Evolutionary conservation across 2,888 invertebrate genomes (phyloP).

Genomic region (Hedya salicella): DNA sequence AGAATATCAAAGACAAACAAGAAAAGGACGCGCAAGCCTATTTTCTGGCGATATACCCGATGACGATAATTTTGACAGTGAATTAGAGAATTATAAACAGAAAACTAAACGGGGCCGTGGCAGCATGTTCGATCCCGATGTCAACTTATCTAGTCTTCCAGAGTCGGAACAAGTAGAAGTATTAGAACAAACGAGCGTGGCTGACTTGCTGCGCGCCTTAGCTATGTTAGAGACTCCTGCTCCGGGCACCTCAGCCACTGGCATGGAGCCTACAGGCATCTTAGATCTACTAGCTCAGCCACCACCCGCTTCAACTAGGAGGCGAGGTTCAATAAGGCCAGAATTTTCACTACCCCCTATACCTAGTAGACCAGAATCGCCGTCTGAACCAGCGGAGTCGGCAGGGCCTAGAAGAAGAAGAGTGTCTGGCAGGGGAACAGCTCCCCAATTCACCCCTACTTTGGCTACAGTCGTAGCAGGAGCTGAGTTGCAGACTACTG

Average conservation of each 20-base stretch:
- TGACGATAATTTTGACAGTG: conserved; percentile 61
- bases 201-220: conserved; percentile 91
- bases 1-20: conserved; percentile 71
- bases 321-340: conserved; percentile 70
- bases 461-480: conserved; percentile 79
- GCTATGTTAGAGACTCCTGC: conserved; percentile 86
- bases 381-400: conserved; percentile 57
- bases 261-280: conserved; percentile 58
- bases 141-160: conserved; percentile 70
- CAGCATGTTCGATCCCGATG: conserved; percentile 77
- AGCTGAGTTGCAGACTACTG: conserved; percentile 75
- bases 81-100: conserved; percentile 73
- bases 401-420: conserved; percentile 71
- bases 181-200: conserved; percentile 92
- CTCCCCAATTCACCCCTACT: conserved; percentile 77
- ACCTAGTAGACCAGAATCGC: conserved; percentile 56
- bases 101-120: conserved; percentile 73
- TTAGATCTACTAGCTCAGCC: conserved; percentile 63
- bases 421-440: conserved; percentile 74
- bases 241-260: conserved; percentile 52
- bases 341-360: conserved; percentile 65
- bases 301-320: conserved; percentile 55
- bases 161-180: conserved; percentile 85
- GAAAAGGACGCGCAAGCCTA: conserved; percentile 64
- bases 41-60: conserved; percentile 63